Evolutionary conservation across 1,140 invertebrate species (phyloP), one percentile per base, ranked within the genome.

Genomic region (Hyles vespertilio): DNA sequence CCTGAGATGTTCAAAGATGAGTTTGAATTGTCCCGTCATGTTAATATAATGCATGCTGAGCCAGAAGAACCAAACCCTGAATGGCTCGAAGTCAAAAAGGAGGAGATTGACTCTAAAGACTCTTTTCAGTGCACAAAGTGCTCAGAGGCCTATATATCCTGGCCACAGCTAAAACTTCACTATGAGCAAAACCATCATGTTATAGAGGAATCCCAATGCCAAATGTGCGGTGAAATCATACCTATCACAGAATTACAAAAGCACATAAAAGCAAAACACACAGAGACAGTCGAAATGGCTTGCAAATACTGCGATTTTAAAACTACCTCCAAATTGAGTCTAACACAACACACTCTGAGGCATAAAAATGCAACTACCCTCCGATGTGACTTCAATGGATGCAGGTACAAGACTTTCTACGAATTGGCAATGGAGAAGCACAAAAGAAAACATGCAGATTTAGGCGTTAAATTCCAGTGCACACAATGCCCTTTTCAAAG

Each of bases 241-340:
- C 67, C 72, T 0, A 66, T 63, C 0, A 76, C 66, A 6, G 78
- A 84, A 52, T 50, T 88, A n/a, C 69, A 80, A 52, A 87, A 81
- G 48, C 85, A 88, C 58, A 84, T 88, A 4, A 85, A 87, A 67
- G 49, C 5, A 5, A 44, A 34, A 3, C 79, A 86, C 46, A 78
- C 67, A n/a, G 67, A 74, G 7, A 73, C 66, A 1, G 9, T 34
- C 12, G 68, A 59, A 32, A 61, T 80, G 22, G 49, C 72, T 5
- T 88, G 85, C 61, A 81, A 72, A 63, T 85, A 81, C 50, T 88
- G 85, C 67, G 74, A 84, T 43, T 88, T 79, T 33, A 72, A 78
- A 61, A 84, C 78, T 0, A 67, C 65, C 7, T 74, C 70, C 34
- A 70, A 70, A 59, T 65, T 74, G 0, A 86, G 81, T 64, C 74